A percentile compares a stretch with the other conserved stretches of the same genome.
Conservation (phyloP, 2,113 vertebrate species). For the Brachyhypopomus gauderio region DNA sequence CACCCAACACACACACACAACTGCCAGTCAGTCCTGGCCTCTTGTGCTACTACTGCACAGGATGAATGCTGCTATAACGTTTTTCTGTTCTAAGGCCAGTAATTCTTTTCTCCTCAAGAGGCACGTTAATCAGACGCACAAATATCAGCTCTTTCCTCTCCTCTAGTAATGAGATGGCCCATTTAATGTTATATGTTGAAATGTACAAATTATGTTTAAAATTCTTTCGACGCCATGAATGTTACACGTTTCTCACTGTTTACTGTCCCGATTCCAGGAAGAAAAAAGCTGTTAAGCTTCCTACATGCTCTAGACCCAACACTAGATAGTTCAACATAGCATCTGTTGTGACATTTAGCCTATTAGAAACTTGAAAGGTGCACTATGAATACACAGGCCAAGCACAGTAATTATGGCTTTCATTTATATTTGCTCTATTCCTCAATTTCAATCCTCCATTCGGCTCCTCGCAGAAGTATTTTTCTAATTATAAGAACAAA, state of each 20-base stretch:
- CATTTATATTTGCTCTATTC: background rate
- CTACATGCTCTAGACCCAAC: no score
- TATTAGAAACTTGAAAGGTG: no score
- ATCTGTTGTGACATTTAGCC: no score
- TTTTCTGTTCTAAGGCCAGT: conserved; percentile 1
- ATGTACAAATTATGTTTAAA: no score
- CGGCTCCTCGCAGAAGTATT: background rate
- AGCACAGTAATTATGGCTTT: no score
- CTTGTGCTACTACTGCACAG: background rate
- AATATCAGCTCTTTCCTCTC: background rate
- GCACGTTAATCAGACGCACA: background rate
- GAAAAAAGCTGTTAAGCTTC: no score
- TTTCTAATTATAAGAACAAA: conserved; percentile 11
- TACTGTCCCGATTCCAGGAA: no score
- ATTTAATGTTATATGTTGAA: background rate
- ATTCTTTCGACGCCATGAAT: no score
- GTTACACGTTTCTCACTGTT: no score
- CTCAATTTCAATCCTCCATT: background rate
- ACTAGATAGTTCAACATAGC: no score
- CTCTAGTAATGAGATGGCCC: background rate
- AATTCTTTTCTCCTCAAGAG: background rate
- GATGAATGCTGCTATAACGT: background rate
- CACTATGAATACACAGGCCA: no score
- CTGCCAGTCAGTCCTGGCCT: background rate
- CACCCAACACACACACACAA: conserved; percentile 38